Evolutionary conservation across 2,888 invertebrate species (phyloP).

Genomic region (Drosophila yooni): DNA sequence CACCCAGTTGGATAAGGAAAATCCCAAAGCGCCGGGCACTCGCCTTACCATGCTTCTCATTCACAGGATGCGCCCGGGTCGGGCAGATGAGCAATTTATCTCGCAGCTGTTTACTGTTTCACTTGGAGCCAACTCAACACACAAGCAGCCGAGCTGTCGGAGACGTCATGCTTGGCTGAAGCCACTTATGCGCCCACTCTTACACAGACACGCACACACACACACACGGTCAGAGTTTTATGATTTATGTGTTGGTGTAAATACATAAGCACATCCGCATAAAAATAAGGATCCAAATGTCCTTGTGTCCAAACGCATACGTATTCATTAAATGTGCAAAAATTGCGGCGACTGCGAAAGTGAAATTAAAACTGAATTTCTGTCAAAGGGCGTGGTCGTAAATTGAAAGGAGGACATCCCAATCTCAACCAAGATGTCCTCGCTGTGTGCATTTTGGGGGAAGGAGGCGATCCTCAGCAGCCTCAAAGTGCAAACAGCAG

Average conservation of each 20-base stretch:
- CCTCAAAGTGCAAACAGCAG: slow-evolving; percentile 44
- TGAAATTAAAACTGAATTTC: slow-evolving; percentile 74
- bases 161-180: slow-evolving; percentile 69
- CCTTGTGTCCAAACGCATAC: slow-evolving; percentile 59
- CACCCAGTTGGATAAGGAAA: slow-evolving; percentile 49
- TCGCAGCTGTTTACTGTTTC: slow-evolving; percentile 81
- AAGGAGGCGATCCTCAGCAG: slow-evolving; percentile 11
- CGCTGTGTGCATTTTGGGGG: slow-evolving; percentile 63
- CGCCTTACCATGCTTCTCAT: background rate
- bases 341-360: slow-evolving; percentile 53
- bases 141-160: slow-evolving; percentile 11
- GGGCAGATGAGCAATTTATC: slow-evolving; percentile 81
- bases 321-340: slow-evolving; percentile 71
- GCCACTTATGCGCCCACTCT: slow-evolving; percentile 72
- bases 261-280: slow-evolving; percentile 74
- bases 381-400: slow-evolving; percentile 60
- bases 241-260: slow-evolving; percentile 74
- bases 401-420: slow-evolving; percentile 60
- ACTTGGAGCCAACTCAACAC: slow-evolving; percentile 37
- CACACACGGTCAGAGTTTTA: slow-evolving; percentile 13
- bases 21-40: slow-evolving; percentile 11
- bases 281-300: slow-evolving; percentile 48
- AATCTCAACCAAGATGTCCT: slow-evolving; percentile 17
- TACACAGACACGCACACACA: slow-evolving; percentile 25
- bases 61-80: slow-evolving; percentile 39